Base-by-base conservation (phyloP, 2,888 invertebrate genomes). In the Acronicta psi region DNA sequence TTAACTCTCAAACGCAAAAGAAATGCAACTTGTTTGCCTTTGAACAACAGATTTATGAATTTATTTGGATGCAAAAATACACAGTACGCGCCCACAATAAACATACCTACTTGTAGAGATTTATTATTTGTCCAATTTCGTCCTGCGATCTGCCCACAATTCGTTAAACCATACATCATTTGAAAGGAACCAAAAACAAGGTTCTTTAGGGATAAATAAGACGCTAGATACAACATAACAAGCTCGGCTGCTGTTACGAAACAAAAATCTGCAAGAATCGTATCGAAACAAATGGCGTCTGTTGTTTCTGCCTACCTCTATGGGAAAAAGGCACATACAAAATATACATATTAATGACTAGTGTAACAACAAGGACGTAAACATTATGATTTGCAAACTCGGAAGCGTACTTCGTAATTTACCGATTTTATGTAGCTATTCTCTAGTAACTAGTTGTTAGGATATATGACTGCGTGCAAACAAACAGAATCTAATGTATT, bases 381-480 rank as follows among this genome's bases (percentile, higher is more conserved):
- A 87, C 59, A 72, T 55, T 69, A 72, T 87, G 83, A 86, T 89
- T 86, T 89, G 89, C 76, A 73, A 75, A 71, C 79, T 75, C 78
- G 82, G 83, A 82, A 86, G 81, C 62, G 66, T 65, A 54, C 51
- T 69, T 66, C 51, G 46, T 67, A 59, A 71, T 77, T 79, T 77
- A 66, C 58, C 11, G 38, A 40, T 61, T 71, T 60, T 60, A 60
- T 63, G 59, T 62, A 57, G 34, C 55, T 50, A 54, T 59, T 62
- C 63, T 18, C 51, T 25, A 38, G 36, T 42, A 45, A 47, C 41
- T 31, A 54, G 23, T 52, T 64, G 31, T 40, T 17, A 59, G 55
- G 55, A 60, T 55, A 54, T 41, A 60, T 49, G 52, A 55, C 41
- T 20, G 52, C 65, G 74, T 77, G 74, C 66, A 64, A 60, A 58